A percentile compares a stretch with the other conserved stretches of the same genome.
These are phyloP conservation scores for Apteryx mantelli DNA, from an alignment of 2,113 vertebrate genomes.

Conservation along the genomic window DNA sequence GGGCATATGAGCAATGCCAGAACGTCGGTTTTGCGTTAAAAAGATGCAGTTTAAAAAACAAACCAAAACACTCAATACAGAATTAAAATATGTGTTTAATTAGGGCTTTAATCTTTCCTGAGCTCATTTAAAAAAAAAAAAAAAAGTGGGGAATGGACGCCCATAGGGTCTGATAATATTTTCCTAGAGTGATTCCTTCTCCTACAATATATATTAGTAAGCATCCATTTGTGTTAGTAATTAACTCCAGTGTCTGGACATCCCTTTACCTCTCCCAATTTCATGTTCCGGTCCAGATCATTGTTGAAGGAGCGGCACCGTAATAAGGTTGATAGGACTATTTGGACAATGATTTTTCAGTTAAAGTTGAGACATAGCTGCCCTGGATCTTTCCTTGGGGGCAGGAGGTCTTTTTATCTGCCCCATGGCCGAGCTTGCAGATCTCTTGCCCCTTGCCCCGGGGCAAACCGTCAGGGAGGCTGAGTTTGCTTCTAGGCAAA, in stretches of 20 bases:
- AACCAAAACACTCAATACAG: slow-evolving; percentile 73
- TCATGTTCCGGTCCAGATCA: slow-evolving; percentile 42
- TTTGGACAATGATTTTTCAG: background rate
- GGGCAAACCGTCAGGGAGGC: background rate
- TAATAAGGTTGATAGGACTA: background rate
- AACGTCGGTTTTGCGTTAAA: slow-evolving; percentile 67
- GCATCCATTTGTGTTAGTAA: slow-evolving; percentile 71
- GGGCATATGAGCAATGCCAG: slow-evolving; percentile 69
- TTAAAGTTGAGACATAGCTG: background rate
- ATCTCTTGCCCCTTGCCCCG: background rate
- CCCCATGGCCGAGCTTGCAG: background rate
- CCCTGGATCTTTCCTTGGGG: background rate
- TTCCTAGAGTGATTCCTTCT: slow-evolving; percentile 70
- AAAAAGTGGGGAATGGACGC: slow-evolving; percentile 15
- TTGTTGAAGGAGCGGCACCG: slow-evolving; percentile 35
- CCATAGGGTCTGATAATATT: slow-evolving; percentile 75
- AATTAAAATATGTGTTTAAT: slow-evolving; percentile 82
- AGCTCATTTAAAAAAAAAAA: slow-evolving; percentile 59
- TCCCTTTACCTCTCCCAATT: slow-evolving; percentile 72
- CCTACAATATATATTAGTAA: slow-evolving; percentile 70
- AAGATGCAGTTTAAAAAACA: slow-evolving; percentile 76
- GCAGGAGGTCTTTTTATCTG: background rate
- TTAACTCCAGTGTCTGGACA: slow-evolving; percentile 69
- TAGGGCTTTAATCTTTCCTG: slow-evolving; percentile 78
- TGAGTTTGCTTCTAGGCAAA: background rate